Base-by-base conservation (phyloP, 2,113 vertebrate genomes). In the Steatornis caripensis region DNA sequence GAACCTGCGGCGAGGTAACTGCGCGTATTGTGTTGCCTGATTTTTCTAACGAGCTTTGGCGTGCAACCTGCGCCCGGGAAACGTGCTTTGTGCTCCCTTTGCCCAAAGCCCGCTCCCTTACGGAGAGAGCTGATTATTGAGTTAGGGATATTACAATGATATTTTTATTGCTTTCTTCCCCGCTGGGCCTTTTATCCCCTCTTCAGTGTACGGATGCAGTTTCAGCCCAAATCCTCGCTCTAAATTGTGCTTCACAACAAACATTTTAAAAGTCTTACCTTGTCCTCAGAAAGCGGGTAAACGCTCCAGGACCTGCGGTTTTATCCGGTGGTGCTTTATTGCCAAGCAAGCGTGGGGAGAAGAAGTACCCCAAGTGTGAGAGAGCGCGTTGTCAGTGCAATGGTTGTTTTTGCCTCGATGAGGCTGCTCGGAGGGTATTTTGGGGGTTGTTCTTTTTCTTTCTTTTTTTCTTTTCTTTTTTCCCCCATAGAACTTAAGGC, bases 191-290 rank as follows among this genome's bases (percentile, higher is more conserved):
- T 84, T 51, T 48, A 81, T 84, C 68, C 41, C 21, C 68, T 86
- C 76, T 53, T 78, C 71, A 41, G n/a, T 20, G 19, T 4, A 41
- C 1, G 3, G 79, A 54, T 62, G 51, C 1, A 6, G 55, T 49
- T 87, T 78, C 90, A 75, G 61, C 51, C 82, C 65, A 87, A 82
- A 90, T 66, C 62, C 82, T 71, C 1, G 4, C 61, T 87, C 37
- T 80, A 80, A 85, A 93, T 26, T 54, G 64, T 78, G 89, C 85
- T 97, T 97, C 72, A 84, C 89, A 97, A 93, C 84, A 92, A 94
- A 74, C 6, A 13, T 65, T 82, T 79, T 7, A 27, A 20, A 82
- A 74, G 51, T 72, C 84, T 91, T n/a, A 32, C 32, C 90, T 80
- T 10, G 37, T 39, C 70, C 84, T 54, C 51, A 62, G 68, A 43